Conservation (phyloP, 2,797 vertebrate species). For the Rhynchotus rufescens region DNA sequence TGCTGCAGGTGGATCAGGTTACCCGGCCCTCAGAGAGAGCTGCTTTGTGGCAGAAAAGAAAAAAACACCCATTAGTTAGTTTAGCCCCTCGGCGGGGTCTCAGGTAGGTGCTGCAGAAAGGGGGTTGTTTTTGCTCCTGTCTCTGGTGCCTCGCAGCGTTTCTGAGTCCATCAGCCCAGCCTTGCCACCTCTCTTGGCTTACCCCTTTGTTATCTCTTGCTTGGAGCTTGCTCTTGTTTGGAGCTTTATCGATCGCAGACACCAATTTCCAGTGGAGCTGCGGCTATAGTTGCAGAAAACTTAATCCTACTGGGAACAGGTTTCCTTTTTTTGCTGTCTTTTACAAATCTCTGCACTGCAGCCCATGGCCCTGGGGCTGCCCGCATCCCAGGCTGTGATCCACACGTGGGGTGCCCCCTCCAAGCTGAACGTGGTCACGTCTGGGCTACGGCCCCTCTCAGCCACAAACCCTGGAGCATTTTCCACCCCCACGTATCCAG, state of each 20-base stretch:
- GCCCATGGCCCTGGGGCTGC: accelerated
- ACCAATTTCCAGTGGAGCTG: neutral
- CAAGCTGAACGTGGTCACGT: neutral
- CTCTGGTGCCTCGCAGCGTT: neutral
- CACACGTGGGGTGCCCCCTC: neutral
- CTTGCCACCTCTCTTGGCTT: neutral
- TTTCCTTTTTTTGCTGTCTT: neutral
- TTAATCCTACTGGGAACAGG: neutral
- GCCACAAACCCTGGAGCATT: neutral
- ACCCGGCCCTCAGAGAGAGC: neutral
- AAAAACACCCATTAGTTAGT: conserved; percentile 7
- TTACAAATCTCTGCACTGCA: neutral
- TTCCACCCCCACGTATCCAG: neutral
- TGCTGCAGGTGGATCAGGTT: neutral
- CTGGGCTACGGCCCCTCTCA: accelerated
- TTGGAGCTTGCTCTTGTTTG: no score
- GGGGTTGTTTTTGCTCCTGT: neutral
- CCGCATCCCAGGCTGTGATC: neutral
- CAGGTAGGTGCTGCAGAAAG: conserved; percentile 36
- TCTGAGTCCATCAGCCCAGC: neutral
- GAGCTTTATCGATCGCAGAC: neutral
- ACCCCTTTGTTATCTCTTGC: neutral
- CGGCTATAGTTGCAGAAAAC: neutral
- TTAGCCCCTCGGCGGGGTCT: conserved; percentile 44
- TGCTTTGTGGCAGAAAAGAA: conserved; percentile 23